Conservation (phyloP, 2,113 vertebrate species). For the Cheirogaleus medius region DNA sequence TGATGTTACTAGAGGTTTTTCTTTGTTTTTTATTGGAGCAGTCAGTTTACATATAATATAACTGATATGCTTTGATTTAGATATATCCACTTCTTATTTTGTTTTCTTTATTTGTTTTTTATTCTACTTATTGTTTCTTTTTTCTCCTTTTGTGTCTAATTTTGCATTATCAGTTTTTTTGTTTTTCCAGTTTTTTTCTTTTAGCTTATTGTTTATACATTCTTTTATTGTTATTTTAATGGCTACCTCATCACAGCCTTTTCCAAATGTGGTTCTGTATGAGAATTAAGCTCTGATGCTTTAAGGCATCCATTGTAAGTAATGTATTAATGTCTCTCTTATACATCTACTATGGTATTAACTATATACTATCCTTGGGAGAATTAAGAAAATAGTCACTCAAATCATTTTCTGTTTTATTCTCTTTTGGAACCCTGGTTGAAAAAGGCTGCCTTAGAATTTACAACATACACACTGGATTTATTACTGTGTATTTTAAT, state of each 20-base stretch:
- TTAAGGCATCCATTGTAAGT: neutral
- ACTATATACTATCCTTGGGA: neutral
- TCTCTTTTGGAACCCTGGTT: neutral
- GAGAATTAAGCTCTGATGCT: neutral
- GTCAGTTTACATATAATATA: neutral
- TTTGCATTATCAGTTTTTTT: neutral
- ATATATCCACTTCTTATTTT: neutral
- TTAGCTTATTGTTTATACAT: neutral
- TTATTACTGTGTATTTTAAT: neutral
- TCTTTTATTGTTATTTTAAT: constrained; percentile 7
- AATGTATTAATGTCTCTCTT: neutral
- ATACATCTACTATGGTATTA: neutral
- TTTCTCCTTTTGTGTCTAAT: neutral
- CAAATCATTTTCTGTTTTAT: neutral
- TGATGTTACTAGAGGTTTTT: neutral
- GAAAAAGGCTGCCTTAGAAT: constrained; percentile 8
- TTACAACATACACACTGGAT: neutral
- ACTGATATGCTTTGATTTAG: constrained; percentile 1
- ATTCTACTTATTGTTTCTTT: neutral
- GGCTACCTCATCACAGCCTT: neutral
- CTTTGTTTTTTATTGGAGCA: neutral
- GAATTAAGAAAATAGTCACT: constrained; percentile 38
- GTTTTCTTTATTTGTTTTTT: neutral
- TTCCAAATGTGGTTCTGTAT: constrained; percentile 11
- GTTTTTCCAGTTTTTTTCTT: neutral